Evolutionary conservation across 1,140 invertebrate species (phyloP).

Genomic region (Gryon sp.): DNA sequence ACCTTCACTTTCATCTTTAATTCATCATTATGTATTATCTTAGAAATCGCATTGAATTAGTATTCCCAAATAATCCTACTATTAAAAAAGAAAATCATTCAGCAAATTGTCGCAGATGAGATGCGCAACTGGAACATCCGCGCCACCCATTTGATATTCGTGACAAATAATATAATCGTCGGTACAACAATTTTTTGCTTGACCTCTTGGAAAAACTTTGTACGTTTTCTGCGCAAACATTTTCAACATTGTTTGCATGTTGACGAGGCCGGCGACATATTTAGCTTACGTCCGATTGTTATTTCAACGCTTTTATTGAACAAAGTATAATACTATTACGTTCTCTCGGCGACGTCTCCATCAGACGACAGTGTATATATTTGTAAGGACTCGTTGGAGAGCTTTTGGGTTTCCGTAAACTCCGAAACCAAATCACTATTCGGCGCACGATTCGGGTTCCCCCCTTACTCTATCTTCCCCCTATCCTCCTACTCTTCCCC

Average conservation of each 20-base stretch:
- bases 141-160: not conserved
- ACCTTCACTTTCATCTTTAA: no score
- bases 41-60: no score
- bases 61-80: no score
- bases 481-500: no score
- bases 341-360: conserved; percentile 15
- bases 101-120: no score
- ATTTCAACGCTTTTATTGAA: conserved; percentile 49
- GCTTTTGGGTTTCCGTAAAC: conserved; percentile 45
- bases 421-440: conserved; percentile 48
- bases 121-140: no score
- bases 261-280: conserved; percentile 29
- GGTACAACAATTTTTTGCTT: not conserved
- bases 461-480: no score
- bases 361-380: conserved; percentile 41
- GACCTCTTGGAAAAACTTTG: conserved; percentile 21
- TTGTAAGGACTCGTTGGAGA: conserved; percentile 37
- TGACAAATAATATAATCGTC: not conserved
- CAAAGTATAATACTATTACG: conserved; percentile 50
- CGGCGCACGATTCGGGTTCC: conserved; percentile 42
- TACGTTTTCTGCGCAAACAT: conserved; percentile 33
- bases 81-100: no score
- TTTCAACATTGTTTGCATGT: conserved; percentile 37
- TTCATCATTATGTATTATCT: no score
- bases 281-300: conserved; percentile 51